These are phyloP conservation scores for Budorcas taxicolor DNA, from an alignment of 2,113 vertebrate genomes.

Conservation along the genomic window DNA sequence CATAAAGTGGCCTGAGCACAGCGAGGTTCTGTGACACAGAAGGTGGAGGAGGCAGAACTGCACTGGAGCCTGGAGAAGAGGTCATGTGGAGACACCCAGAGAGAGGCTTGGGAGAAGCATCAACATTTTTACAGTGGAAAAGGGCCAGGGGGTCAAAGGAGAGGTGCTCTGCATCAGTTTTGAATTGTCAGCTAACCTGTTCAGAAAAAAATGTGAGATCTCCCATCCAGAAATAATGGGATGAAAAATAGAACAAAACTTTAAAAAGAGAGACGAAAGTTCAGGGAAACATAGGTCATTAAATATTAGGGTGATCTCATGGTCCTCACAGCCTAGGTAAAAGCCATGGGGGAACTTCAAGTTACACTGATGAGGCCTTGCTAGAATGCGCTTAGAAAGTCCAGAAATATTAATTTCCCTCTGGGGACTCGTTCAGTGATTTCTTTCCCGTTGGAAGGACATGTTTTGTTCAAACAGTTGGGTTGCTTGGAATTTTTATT, in stretches of 20 bases:
- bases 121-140: neutral
- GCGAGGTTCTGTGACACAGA: neutral
- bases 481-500: neutral
- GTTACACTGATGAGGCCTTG: neutral
- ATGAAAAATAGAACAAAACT: neutral
- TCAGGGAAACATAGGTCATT: neutral
- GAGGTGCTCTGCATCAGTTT: neutral
- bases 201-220: neutral
- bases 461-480: neutral
- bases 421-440: neutral
- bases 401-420: neutral
- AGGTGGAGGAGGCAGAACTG: neutral
- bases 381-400: neutral
- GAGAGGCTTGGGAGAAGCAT: no score
- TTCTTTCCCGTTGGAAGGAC: neutral
- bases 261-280: neutral
- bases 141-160: neutral
- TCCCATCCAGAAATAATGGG: neutral
- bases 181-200: neutral
- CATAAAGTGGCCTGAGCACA: neutral
- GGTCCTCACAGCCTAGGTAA: neutral
- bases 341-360: neutral
- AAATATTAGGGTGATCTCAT: neutral
- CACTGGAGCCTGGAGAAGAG: neutral
- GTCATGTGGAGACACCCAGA: neutral